These are phyloP conservation scores for Diarsia brunnea DNA, from an alignment of 2,888 invertebrate genomes.

Conservation along the genomic window DNA sequence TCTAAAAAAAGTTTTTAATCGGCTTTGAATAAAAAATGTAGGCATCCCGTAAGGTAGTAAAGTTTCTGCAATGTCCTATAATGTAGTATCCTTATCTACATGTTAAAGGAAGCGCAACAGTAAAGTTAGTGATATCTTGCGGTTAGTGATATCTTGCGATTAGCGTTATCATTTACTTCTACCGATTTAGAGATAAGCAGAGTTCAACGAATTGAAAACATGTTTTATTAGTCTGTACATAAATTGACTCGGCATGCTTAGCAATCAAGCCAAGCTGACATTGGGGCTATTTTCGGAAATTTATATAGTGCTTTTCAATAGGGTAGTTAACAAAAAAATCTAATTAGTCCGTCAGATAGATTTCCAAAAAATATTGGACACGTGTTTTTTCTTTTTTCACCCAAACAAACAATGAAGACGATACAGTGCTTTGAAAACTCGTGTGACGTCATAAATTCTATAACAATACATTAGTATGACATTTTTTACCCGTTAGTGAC, in stretches of 20 bases:
- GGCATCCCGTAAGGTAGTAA: neutral
- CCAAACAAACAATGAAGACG: too few species aligned
- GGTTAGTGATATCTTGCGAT: constrained; percentile 45
- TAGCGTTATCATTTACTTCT: constrained; percentile 39
- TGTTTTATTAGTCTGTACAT: neutral
- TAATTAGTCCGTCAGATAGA: too few species aligned
- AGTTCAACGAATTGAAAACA: constrained; percentile 48
- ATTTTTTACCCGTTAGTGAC: too few species aligned
- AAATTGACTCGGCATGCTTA: neutral
- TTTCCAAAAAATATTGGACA: too few species aligned
- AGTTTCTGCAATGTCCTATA: neutral
- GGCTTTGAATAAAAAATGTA: neutral
- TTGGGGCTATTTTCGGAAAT: neutral
- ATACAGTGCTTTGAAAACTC: too few species aligned
- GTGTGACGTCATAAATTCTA: too few species aligned
- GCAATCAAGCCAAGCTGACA: neutral
- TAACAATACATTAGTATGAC: too few species aligned
- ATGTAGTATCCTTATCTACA: constrained; percentile 6
- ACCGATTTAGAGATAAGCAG: constrained; percentile 19
- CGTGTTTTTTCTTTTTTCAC: too few species aligned
- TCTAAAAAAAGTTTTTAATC: neutral
- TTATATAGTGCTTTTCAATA: neutral
- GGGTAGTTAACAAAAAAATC: too few species aligned
- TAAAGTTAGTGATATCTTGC: constrained; percentile 1
- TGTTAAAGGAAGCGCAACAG: constrained; percentile 40